These are phyloP conservation scores for Agriopis marginaria DNA, from an alignment of 2,888 invertebrate genomes.

Conservation along the genomic window DNA sequence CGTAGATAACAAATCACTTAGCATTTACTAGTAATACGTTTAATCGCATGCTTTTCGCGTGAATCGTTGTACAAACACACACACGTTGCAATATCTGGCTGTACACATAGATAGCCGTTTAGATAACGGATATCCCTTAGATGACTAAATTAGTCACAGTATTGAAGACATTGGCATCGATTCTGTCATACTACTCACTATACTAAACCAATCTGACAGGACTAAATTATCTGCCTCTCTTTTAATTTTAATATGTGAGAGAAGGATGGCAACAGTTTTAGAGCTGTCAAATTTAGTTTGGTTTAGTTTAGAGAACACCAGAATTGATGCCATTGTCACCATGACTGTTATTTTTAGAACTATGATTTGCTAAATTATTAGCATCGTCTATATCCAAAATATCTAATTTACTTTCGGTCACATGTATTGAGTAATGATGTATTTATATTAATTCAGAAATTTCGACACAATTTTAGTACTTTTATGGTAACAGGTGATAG, in stretches of 20 bases:
- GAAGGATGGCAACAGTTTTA: too few species aligned
- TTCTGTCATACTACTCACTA: too few species aligned
- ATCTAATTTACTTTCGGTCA: neutral
- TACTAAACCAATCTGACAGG: too few species aligned
- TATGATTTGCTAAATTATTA: neutral
- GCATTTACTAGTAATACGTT: neutral
- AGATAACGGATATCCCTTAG: conserved; percentile 16
- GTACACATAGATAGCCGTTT: conserved; percentile 18
- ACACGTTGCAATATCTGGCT: conserved; percentile 13
- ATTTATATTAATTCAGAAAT: neutral
- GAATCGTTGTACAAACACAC: conserved; percentile 12
- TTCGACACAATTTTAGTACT: neutral
- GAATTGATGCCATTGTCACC: neutral
- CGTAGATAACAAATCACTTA: conserved; percentile 2
- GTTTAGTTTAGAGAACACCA: too few species aligned
- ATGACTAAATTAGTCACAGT: conserved; percentile 4
- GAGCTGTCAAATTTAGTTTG: too few species aligned
- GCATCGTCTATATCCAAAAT: neutral
- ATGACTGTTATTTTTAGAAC: neutral
- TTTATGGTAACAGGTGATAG: conserved; percentile 13
- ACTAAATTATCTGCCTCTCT: too few species aligned
- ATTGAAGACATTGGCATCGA: too few species aligned
- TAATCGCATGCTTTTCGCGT: conserved; percentile 8
- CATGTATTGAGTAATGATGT: neutral
- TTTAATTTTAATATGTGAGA: too few species aligned